Evolutionary conservation across 35 echinoderm and acorn worm species (phyloP).

Genomic region (Anneissia japonica): DNA sequence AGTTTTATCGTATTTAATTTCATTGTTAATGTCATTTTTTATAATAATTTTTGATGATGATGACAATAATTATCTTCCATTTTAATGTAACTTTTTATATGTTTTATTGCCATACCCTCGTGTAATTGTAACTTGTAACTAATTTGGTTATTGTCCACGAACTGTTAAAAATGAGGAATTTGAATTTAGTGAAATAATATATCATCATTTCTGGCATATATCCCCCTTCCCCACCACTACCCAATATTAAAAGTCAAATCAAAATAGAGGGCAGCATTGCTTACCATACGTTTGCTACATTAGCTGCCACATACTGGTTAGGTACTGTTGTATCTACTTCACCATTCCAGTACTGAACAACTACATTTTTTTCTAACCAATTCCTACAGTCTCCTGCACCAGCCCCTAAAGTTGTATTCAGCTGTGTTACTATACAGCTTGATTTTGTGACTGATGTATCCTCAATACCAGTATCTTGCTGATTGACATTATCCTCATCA

Average conservation of each 20-base stretch:
- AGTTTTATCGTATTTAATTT: too few relatives aligned
- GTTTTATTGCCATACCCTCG: too few relatives aligned
- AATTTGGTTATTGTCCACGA: too few relatives aligned
- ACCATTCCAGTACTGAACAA: constrained; percentile 65
- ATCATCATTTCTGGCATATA: too few relatives aligned
- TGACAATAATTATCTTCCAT: too few relatives aligned
- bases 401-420: neutral
- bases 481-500: constrained; percentile 5
- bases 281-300: constrained; percentile 50
- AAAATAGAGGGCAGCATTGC: neutral
- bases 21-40: too few relatives aligned
- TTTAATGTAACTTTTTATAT: too few relatives aligned
- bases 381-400: neutral
- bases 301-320: constrained; percentile 11
- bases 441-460: neutral
- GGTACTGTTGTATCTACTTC: constrained; percentile 7
- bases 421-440: neutral
- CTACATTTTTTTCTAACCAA: constrained; percentile 42
- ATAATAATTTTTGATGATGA: too few relatives aligned
- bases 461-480: constrained; percentile 22
- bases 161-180: too few relatives aligned
- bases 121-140: too few relatives aligned
- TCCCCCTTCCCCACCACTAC: neutral
- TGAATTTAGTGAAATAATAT: too few relatives aligned
- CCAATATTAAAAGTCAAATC: too few relatives aligned